phyloP scores from a whole-genome alignment of 2,888 invertebrate genomes.

The Drosophila meridiana region DNA sequence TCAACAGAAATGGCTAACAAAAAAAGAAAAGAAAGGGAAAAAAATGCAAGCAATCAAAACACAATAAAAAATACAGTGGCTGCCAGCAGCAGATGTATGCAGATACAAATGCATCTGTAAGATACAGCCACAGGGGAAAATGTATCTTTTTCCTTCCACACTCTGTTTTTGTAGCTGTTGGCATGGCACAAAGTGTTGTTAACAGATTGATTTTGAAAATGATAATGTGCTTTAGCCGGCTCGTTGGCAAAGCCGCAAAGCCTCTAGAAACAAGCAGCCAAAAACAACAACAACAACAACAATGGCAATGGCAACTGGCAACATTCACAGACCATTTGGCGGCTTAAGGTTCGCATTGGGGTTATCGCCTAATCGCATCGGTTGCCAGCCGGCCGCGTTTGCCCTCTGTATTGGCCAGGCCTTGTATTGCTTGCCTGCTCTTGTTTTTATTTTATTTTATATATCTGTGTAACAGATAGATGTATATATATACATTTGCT shows the following conservation, averaged over 20 bases:
- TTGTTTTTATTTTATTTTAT: conserved; percentile 34
- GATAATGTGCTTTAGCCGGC: conserved; percentile 66
- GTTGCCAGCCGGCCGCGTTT: conserved; percentile 41
- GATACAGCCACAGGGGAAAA: conserved; percentile 25
- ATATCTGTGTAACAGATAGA: conserved; percentile 2
- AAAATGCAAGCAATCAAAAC: conserved; percentile 55
- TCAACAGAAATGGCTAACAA: conserved; percentile 55
- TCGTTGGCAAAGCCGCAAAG: conserved; percentile 72
- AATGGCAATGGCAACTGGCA: conserved; percentile 54
- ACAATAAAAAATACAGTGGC: conserved; percentile 53
- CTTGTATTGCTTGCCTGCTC: conserved; percentile 54
- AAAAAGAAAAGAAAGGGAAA: not conserved
- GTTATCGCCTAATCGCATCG: conserved; percentile 80
- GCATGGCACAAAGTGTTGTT: conserved; percentile 72
- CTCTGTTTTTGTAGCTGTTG: conserved; percentile 22
- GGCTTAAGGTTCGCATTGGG: conserved; percentile 77
- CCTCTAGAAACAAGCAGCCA: conserved; percentile 48
- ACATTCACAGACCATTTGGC: conserved; percentile 81
- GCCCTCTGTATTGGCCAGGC: not conserved
- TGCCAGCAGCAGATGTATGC: conserved; percentile 11
- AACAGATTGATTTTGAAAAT: conserved; percentile 82
- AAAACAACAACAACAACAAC: conserved; percentile 1
- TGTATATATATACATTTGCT: conserved; percentile 26
- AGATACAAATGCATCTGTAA: conserved; percentile 23
- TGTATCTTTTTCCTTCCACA: conserved; percentile 22